Evolutionary conservation across 2,113 vertebrate genomes (phyloP), one percentile per base, ranked within the genome.

Genomic region (Bettongia penicillata): DNA sequence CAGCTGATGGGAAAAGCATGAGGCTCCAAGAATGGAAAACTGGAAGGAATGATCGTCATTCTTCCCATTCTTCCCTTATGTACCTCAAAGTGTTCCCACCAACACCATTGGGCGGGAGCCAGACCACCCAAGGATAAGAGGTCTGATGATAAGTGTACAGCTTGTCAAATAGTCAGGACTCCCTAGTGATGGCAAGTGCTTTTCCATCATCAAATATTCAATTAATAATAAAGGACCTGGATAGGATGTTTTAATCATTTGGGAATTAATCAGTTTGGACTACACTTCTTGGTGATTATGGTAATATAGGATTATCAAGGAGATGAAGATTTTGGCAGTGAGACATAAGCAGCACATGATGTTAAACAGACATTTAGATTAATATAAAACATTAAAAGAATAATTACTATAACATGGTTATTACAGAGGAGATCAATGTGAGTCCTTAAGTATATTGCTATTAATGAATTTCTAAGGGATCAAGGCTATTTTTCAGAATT

Each of bases 351-450:
- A 97, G 93, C 95, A 98, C 93, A 2, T 31, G 96, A 91, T 96
- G 97, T 95, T 98, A 97, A 97, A 96, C 95, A 51, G 90, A 98
- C 97, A 98, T 90, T 95, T 95, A 98, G 97, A 98, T 98, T 97
- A 97, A 97, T 97, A 93, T 96, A 98, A 98, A 97, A 97, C 97
- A 97, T 98, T 97, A 98, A 98, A 98, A 97, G 97, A 98, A 97
- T 96, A 98, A 97, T 95, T 97, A 97, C 95, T 97, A 96, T 96
- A 96, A 95, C 96, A 96, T 48, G 95, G 90, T 92, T 98, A 98
- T 98, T 96, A 96, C 28, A 68, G 90, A 91, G 57, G 93, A 97
- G 96, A 96, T 97, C 92, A 98, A 95, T 93, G 93, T 94, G 89
- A 95, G 90, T 53, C 94, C 97, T 96, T 95, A 51, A 91, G 94